A percentile compares a stretch with the other conserved stretches of the same genome.
phyloP scores from a whole-genome alignment of 2,888 invertebrate species.

The Deilephila porcellus region DNA sequence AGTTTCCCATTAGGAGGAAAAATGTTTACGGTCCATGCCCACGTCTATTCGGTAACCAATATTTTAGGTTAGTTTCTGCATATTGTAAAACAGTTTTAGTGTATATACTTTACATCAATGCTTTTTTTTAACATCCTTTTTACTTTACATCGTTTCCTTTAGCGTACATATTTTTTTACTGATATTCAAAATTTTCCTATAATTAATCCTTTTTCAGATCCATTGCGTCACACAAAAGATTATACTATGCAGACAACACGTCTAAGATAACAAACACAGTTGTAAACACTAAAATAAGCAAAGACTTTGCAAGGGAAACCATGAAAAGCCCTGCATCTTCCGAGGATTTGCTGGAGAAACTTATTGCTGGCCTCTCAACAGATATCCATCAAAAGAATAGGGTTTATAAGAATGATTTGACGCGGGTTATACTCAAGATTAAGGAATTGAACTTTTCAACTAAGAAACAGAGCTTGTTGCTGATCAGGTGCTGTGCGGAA shows the following conservation, averaged over 20 bases:
- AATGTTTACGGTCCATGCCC: conserved; percentile 37
- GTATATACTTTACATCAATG: too few species aligned
- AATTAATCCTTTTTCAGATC: conserved; percentile 17
- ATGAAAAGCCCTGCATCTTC: conserved; percentile 38
- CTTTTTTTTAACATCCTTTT: too few species aligned
- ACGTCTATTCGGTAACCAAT: conserved; percentile 26
- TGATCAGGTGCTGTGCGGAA: conserved; percentile 85
- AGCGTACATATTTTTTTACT: neutral
- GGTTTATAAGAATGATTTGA: conserved; percentile 77
- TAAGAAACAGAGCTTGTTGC: conserved; percentile 72
- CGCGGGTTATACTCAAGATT: conserved; percentile 65
- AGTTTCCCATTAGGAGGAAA: conserved; percentile 44
- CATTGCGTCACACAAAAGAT: neutral
- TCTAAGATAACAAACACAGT: conserved; percentile 3
- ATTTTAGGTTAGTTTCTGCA: conserved; percentile 50
- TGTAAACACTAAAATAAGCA: neutral
- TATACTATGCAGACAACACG: neutral
- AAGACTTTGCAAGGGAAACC: neutral
- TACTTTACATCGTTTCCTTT: too few species aligned
- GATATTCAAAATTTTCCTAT: neutral
- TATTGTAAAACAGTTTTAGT: too few species aligned
- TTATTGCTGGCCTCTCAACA: conserved; percentile 66
- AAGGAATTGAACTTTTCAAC: conserved; percentile 71
- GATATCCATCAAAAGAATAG: conserved; percentile 75
- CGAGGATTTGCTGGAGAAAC: conserved; percentile 71